Conservation (phyloP, 2,113 vertebrate species). For the Ptilonorhynchus violaceus region DNA sequence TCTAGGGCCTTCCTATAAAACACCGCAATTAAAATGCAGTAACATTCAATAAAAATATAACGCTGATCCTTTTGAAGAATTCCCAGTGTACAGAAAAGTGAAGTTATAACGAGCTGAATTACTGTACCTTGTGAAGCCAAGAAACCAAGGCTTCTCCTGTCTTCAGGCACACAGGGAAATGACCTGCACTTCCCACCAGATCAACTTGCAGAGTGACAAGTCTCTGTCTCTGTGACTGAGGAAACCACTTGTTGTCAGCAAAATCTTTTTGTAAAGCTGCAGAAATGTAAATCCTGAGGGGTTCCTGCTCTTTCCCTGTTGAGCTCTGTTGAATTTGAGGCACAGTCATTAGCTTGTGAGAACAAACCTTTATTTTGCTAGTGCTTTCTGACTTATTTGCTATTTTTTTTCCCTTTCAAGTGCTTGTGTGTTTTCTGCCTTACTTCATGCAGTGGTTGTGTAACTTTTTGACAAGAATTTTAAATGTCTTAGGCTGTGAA, state of each 20-base stretch:
- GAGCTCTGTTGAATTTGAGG: background rate
- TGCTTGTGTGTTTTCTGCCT: background rate
- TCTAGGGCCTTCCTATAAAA: background rate
- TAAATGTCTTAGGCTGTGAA: background rate
- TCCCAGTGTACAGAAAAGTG: background rate
- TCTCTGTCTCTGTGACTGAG: background rate
- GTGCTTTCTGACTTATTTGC: background rate
- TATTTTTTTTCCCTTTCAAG: background rate
- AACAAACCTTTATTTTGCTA: background rate
- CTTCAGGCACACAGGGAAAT: background rate
- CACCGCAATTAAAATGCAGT: background rate
- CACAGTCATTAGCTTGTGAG: background rate
- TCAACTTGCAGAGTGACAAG: background rate
- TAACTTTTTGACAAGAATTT: background rate
- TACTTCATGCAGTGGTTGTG: background rate
- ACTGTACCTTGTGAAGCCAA: background rate
- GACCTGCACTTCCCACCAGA: background rate
- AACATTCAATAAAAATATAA: background rate
- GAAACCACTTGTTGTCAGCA: constrained; percentile 21
- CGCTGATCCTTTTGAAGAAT: background rate
- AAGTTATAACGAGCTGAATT: background rate
- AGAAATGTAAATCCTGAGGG: background rate
- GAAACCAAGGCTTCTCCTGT: background rate
- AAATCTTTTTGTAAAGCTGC: background rate
- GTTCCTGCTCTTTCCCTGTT: background rate